Percentiles rank a stretch among this genome's conserved stretches.
These are phyloP conservation scores for Campylomormyrus numenius DNA, from an alignment of 2,113 vertebrate genomes.

Conservation along the genomic window DNA sequence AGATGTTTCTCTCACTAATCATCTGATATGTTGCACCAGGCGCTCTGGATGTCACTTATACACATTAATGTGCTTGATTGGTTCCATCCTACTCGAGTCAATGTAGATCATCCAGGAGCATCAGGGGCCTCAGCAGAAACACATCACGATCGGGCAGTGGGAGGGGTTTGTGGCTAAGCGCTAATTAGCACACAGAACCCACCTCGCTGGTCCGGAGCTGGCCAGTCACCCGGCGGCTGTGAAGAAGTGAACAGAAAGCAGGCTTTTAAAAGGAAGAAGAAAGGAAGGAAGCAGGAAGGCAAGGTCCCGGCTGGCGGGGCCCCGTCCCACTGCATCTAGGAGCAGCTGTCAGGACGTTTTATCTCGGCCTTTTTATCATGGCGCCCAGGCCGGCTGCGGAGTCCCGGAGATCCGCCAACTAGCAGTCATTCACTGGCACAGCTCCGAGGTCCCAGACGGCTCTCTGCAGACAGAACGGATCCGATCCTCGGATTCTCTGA, in stretches of 20 bases:
- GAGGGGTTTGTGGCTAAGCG: slow-evolving; percentile 85
- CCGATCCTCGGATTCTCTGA: slow-evolving; percentile 55
- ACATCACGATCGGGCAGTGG: slow-evolving; percentile 83
- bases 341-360: slow-evolving; percentile 99
- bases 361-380: slow-evolving; percentile 97
- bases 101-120: neutral
- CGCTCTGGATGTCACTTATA: neutral
- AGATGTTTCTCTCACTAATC: neutral
- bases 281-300: slow-evolving; percentile 47
- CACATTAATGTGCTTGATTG: neutral
- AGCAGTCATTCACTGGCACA: slow-evolving; percentile 88
- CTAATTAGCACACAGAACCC: slow-evolving; percentile 70
- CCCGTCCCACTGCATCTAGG: slow-evolving; percentile 84
- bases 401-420: slow-evolving; percentile 83
- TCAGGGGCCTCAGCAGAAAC: slow-evolving; percentile 32
- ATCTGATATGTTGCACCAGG: neutral
- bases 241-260: slow-evolving; percentile 3
- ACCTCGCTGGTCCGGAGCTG: slow-evolving; percentile 32
- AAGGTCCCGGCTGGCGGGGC: slow-evolving; percentile 87
- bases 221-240: neutral
- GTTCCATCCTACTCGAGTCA: neutral
- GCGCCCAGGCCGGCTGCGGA: slow-evolving; percentile 90
- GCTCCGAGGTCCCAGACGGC: slow-evolving; percentile 65
- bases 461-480: slow-evolving; percentile 62
- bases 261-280: slow-evolving; percentile 1